These are phyloP conservation scores for Ceratosolen fusciceps DNA, from an alignment of 1,140 invertebrate genomes.

Conservation along the genomic window DNA sequence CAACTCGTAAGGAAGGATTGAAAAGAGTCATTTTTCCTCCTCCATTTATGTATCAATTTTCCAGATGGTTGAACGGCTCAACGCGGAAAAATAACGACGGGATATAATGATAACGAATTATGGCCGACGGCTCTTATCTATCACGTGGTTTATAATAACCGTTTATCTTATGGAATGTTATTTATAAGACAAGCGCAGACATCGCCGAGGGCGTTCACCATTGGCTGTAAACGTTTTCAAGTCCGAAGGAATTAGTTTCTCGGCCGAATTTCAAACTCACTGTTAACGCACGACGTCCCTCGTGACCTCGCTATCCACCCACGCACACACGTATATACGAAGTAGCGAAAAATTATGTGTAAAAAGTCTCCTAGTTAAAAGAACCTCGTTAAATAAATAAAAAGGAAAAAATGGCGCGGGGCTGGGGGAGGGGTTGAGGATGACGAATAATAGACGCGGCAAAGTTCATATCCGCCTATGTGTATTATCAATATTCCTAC, in stretches of 20 bases:
- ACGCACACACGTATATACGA: not conserved
- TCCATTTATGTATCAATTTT: not conserved
- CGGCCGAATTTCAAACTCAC: no score
- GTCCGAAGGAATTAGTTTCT: no score
- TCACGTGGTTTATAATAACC: not conserved
- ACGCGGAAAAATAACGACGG: not conserved
- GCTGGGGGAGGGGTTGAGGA: no score
- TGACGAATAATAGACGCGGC: not conserved
- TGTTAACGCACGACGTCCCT: no score
- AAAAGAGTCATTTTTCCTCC: not conserved
- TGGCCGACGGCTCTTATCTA: not conserved
- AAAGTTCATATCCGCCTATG: constrained; percentile 1
- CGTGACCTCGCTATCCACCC: not conserved
- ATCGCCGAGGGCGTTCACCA: no score
- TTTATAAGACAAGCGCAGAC: no score
- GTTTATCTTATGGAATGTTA: not conserved
- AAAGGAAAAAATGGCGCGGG: no score
- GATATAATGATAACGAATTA: not conserved
- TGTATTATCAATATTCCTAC: constrained; percentile 2
- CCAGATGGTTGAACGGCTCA: not conserved
- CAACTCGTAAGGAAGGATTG: constrained; percentile 28
- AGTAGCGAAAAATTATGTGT: not conserved
- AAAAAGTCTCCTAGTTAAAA: no score
- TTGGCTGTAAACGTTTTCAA: no score
- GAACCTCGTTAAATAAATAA: no score